Base-by-base conservation (phyloP, 2,888 invertebrate species). In the Keiferia lycopersicella region DNA sequence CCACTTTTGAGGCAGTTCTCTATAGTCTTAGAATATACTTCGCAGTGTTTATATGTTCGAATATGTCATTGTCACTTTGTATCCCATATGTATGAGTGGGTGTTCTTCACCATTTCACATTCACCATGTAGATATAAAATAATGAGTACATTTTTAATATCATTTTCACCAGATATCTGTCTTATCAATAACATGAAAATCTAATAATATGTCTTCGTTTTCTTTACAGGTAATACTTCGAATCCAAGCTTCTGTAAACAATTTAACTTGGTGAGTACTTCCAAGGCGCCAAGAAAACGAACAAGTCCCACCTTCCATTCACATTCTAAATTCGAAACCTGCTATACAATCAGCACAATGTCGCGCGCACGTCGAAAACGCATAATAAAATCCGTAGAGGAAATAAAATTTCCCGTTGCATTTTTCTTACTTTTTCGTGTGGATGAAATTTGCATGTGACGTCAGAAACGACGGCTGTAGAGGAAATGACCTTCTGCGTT, bases 381-480 rank as follows among this genome's bases (percentile, higher is more conserved):
- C 76, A 82, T 83, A 82, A 86, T 83, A 81, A 83, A 85, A 86
- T 81, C 77, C 76, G 72, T 73, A 56, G 76, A 71, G 78, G 79
- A 79, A 83, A 83, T 84, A 82, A 78, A 81, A 80, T 80, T 79
- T 80, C 76, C 73, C 78, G 80, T 79, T 75, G 75, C 77, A 78
- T 80, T 83, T 34, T 83, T 81, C 78, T 83, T 78, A 79, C n/a
- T 77, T 82, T 81, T 79, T 78, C 73, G 71, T 74, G 34, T 34
- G 34, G 34, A 34, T 34, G 3, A 34, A 34, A 78, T 78, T 82
- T 84, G 84, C 83, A 77, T 77, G 71, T 84, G 86, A 85, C 86
- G 82, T 80, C 74, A 70, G 70, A 68, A 8, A 6, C n/a, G 56
- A 34, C 12, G 34, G 16, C 6, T 12, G 30, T 20, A 34, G 16